Evolutionary conservation across 2,797 vertebrate species (phyloP).

Genomic region (Odontamblyopus lacepedii): DNA sequence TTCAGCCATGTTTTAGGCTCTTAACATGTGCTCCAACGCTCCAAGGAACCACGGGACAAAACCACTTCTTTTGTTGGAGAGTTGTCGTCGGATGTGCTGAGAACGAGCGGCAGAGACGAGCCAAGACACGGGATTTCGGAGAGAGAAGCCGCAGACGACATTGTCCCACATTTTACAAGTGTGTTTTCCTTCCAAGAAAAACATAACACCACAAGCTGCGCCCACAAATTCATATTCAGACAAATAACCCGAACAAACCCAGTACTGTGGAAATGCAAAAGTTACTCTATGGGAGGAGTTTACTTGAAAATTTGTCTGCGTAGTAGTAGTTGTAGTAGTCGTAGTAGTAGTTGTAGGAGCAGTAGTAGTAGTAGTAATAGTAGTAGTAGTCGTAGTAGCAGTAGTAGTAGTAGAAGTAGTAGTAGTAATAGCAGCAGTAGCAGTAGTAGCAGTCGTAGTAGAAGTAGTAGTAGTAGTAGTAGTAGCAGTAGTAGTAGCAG

Average conservation of each 20-base stretch:
- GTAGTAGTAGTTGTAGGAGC: too few species aligned
- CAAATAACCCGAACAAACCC: slow-evolving; percentile 13
- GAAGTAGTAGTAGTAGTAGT: too few species aligned
- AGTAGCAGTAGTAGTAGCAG: too few species aligned
- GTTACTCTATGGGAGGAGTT: neutral
- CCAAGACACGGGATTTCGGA: slow-evolving; percentile 23
- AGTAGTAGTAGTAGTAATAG: too few species aligned
- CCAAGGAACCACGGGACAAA: slow-evolving; percentile 17
- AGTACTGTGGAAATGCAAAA: slow-evolving; percentile 11
- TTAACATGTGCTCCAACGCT: slow-evolving; percentile 25
- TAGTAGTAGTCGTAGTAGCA: too few species aligned
- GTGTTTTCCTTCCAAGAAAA: slow-evolving; percentile 36
- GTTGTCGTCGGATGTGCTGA: slow-evolving; percentile 22
- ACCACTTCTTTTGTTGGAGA: slow-evolving; percentile 20
- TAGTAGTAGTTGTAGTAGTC: neutral
- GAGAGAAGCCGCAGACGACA: slow-evolving; percentile 44
- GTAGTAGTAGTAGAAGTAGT: too few species aligned
- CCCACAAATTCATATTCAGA: slow-evolving; percentile 25
- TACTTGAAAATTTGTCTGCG: neutral
- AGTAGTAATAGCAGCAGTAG: too few species aligned
- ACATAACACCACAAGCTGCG: slow-evolving; percentile 23
- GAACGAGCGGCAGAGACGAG: slow-evolving; percentile 28
- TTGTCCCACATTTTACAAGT: slow-evolving; percentile 17
- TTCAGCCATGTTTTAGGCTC: slow-evolving; percentile 27
- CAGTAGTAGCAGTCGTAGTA: too few species aligned